phyloP scores from a whole-genome alignment of 2,113 vertebrate species.

The Oxygymnocypris stewartii region DNA sequence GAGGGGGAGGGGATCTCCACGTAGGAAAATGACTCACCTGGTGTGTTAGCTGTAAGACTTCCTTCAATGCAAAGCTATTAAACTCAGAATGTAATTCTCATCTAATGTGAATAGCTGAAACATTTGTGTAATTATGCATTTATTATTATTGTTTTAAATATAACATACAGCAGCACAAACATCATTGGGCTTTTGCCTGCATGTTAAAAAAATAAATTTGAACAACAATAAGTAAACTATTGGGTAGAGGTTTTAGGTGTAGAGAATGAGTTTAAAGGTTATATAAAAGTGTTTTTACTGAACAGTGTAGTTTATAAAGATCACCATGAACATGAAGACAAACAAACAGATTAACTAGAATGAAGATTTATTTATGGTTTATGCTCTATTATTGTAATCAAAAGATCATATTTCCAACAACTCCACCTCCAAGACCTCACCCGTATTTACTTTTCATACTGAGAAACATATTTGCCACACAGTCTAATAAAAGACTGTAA shows the following conservation, averaged over 20 bases:
- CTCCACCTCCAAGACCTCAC: not conserved
- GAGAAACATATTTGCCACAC: not conserved
- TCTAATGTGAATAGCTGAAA: not conserved
- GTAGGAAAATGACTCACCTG: not conserved
- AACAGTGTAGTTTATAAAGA: not conserved
- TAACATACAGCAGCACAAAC: not conserved
- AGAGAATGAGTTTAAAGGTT: constrained; percentile 6
- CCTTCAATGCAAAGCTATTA: not conserved
- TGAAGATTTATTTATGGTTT: not conserved
- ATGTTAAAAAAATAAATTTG: too few species aligned
- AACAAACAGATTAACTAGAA: not conserved
- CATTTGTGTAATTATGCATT: not conserved
- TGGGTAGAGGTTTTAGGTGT: not conserved
- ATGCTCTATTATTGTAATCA: not conserved
- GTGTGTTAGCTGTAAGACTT: not conserved
- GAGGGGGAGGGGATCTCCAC: not conserved
- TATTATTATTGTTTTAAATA: not conserved
- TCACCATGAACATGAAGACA: not conserved
- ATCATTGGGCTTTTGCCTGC: not conserved
- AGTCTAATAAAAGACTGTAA: not conserved
- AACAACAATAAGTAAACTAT: not conserved
- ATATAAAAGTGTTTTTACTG: not conserved
- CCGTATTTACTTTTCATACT: not conserved
- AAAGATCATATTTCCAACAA: not conserved
- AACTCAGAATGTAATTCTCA: not conserved